Evolutionary conservation across 2,113 vertebrate species (phyloP).

Genomic region (Diphyllodes magnificus): DNA sequence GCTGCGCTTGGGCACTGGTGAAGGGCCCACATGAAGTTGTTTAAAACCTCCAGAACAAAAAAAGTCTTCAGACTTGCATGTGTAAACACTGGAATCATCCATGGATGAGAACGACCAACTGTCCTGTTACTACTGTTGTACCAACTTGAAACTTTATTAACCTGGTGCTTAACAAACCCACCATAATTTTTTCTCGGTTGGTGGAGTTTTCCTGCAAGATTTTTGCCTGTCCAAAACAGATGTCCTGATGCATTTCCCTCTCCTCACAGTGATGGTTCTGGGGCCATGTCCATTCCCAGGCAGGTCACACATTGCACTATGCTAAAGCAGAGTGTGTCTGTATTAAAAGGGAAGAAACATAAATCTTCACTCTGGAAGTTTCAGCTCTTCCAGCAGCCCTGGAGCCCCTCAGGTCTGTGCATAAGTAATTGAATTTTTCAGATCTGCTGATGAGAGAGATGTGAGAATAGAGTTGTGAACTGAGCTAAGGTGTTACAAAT

Average conservation of each 20-base stretch:
- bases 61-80: fast-evolving
- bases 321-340: background rate
- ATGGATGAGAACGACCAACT: background rate
- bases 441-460: background rate
- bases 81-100: background rate
- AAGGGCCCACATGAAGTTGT: fast-evolving
- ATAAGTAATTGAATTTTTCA: background rate
- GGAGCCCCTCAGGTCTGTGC: background rate
- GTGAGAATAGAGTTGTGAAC: background rate
- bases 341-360: background rate
- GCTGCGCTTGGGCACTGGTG: background rate
- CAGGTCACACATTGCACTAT: fast-evolving
- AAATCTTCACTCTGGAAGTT: background rate
- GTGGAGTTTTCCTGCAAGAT: background rate
- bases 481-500: background rate
- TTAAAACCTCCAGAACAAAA: background rate
- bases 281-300: fast-evolving
- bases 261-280: background rate
- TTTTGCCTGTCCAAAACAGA: background rate
- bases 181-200: background rate
- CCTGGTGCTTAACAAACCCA: background rate
- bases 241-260: background rate
- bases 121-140: too few species aligned
- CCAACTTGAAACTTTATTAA: background rate
- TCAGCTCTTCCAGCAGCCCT: background rate